Percentiles rank a stretch among this genome's conserved stretches.
These are phyloP conservation scores for Apamea crenata DNA, from an alignment of 2,888 invertebrate species.

Conservation along the genomic window DNA sequence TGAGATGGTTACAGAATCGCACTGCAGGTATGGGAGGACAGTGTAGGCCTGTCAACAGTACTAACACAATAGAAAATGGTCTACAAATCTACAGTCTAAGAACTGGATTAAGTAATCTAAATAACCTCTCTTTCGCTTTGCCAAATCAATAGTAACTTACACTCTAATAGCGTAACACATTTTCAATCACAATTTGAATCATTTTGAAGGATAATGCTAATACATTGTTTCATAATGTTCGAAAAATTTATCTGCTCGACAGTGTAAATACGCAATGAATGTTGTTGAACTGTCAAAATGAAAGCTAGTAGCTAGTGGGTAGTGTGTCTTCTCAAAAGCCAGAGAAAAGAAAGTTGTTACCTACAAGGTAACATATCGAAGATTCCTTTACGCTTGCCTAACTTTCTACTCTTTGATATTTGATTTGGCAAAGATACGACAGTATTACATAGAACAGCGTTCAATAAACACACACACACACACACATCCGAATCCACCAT, in stretches of 20 bases:
- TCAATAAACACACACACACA: too few species aligned
- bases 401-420: not conserved
- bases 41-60: too few species aligned
- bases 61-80: too few species aligned
- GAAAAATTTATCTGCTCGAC: not conserved
- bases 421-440: not conserved
- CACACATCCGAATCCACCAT: not conserved
- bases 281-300: not conserved
- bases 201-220: not conserved
- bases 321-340: not conserved
- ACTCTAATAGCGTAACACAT: not conserved
- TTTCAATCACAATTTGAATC: not conserved
- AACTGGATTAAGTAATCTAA: not conserved
- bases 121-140: not conserved
- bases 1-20: too few species aligned
- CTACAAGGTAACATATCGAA: not conserved
- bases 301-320: not conserved
- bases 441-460: not conserved
- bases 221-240: not conserved
- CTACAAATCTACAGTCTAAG: not conserved
- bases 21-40: too few species aligned
- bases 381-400: not conserved
- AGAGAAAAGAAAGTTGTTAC: not conserved
- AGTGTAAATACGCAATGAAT: not conserved
- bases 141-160: not conserved